Base-by-base conservation (phyloP, 2,797 vertebrate species). In the Tenualosa ilisha region DNA sequence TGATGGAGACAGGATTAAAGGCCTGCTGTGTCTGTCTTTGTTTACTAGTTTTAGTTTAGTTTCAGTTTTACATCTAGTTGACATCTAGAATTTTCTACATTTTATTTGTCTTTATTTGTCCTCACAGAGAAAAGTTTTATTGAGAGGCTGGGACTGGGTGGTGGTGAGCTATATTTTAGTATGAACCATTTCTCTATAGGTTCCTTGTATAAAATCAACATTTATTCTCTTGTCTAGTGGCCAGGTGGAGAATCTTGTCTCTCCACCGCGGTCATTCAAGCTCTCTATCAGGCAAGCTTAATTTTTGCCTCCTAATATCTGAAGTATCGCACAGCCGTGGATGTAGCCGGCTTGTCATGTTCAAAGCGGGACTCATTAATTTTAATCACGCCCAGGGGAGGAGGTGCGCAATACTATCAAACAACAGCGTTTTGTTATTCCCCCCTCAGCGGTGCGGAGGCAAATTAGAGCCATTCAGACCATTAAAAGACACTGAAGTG, bases 361-460 rank as follows among this genome's bases (percentile, higher is more conserved):
- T 75, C 68, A 75, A 75, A 75, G 68, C 31, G 37, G 31, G 31
- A 75, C 68, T 75, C 68, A 75, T 75, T 75, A 40, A 75, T 75
- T 75, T 75, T 75, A 75, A 75, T 75, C 68, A 75, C 68, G 40
- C 68, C 68, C 68, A 1, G 15, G 68, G 68, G 68, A 75, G 68
- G 31, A 75, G 37, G 68, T 75, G 68, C 68, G 37, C 68, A 75
- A 37, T 75, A 75, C 31, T 72, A 72, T 72, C 65, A 72, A 75
- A 75, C 68, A 75, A 75, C 68, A 75, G 68, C 68, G 68, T 43
- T 75, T 40, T 75, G 31, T 75, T 75, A 75, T 75, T 75, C 15
- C 68, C 56, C 24, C 68, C 43, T 75, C 68, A 75, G 68, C 13
- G 68, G 68, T 1, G 15, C 31, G 15, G 12, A 0, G 37, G 31